These are phyloP conservation scores for Pollenia amentaria DNA, from an alignment of 2,888 invertebrate genomes.

Conservation along the genomic window DNA sequence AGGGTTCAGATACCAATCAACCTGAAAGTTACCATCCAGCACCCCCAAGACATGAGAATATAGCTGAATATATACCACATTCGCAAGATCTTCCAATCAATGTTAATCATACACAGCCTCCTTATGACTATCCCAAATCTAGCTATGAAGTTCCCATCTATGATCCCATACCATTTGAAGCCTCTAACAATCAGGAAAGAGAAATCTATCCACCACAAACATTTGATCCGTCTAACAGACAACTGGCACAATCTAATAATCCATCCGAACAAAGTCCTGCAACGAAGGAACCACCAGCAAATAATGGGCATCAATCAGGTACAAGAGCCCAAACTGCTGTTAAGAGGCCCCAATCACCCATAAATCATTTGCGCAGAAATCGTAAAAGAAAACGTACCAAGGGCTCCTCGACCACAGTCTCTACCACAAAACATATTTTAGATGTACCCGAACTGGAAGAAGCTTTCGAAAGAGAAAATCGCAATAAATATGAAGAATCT, in stretches of 20 bases:
- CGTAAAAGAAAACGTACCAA: slow-evolving; percentile 77
- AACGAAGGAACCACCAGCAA: slow-evolving; percentile 36
- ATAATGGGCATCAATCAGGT: slow-evolving; percentile 76
- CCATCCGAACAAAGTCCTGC: slow-evolving; percentile 32
- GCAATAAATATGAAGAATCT: slow-evolving; percentile 55
- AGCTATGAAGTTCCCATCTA: slow-evolving; percentile 84
- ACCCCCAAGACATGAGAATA: slow-evolving; percentile 59
- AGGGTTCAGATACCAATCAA: slow-evolving; percentile 63
- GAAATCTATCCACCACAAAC: slow-evolving; percentile 81
- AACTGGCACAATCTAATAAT: slow-evolving; percentile 29
- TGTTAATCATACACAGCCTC: slow-evolving; percentile 80
- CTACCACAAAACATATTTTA: slow-evolving; percentile 80
- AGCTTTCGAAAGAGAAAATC: slow-evolving; percentile 79
- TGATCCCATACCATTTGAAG: slow-evolving; percentile 82
- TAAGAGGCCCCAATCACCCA: slow-evolving; percentile 65
- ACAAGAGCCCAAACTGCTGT: slow-evolving; percentile 39
- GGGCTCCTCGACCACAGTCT: slow-evolving; percentile 68
- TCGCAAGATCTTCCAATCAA: slow-evolving; percentile 82
- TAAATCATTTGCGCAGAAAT: slow-evolving; percentile 61
- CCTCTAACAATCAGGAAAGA: slow-evolving; percentile 78
- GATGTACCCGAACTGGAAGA: slow-evolving; percentile 82
- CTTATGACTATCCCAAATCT: slow-evolving; percentile 82
- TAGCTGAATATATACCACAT: slow-evolving; percentile 78
- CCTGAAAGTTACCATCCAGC: slow-evolving; percentile 63
- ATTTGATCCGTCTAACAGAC: slow-evolving; percentile 43